Base-by-base conservation (phyloP, 1,140 invertebrate genomes). In the Coptotermes formosanus region DNA sequence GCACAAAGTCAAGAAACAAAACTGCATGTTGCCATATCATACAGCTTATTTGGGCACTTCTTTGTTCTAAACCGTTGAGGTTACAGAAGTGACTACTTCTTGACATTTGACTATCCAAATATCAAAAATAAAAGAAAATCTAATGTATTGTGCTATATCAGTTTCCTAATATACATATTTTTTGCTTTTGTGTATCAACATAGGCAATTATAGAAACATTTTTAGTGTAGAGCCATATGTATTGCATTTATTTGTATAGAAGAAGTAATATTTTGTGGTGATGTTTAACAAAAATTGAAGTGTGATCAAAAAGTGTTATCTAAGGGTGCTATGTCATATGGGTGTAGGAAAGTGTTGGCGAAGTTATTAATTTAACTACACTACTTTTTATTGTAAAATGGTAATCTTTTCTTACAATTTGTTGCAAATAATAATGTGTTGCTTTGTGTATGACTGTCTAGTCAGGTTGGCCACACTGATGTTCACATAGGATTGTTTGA, bases 331-430 rank as follows among this genome's bases (percentile, higher is more conserved):
- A 64, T 25, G 44, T 69, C 64, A 85, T 59, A n/a, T 85, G 30
- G 38, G 85, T 59, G 19, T 44, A 87, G 85, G 52, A 81, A 87
- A 82, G 81, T 85, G 82, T 85, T 85, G 81, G 81, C 82, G 85
- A 85, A 86, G 69, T 86, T 86, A 82, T 69, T 82, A 85, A 44
- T 85, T n/a, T 32, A 75, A 87, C 87, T 87, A 86, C 87, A 87
- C 82, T 88, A 86, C 86, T 88, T 87, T 64, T 88, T 87, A 38
- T 86, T 88, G 69, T 87, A 87, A 38, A 87, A 81, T 21, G 64
- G 55, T 75, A 87, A 87, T 52, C 86, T 82, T 45, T 85, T 85
- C n/a, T 85, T 85, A 83, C 85, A 85, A 75, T 86, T 82, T 86
- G 85, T 86, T 86, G 85, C 85, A 82, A 86, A 52, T 86, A 86